Percentiles rank a stretch among this genome's conserved stretches.
Conservation (phyloP, 2,888 invertebrate species). For the Keiferia lycopersicella region DNA sequence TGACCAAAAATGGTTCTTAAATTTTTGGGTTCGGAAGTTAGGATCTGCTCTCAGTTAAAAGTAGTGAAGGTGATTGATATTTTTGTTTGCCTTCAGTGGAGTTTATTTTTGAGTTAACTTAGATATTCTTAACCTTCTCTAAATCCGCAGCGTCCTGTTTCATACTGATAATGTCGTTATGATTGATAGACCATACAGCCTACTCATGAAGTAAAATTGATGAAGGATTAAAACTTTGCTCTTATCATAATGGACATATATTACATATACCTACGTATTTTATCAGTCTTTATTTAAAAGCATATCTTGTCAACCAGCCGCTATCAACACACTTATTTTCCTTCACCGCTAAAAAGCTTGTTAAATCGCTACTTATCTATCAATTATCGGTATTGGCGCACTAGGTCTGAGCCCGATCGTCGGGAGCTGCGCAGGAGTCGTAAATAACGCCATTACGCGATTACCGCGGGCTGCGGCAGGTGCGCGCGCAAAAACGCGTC, state of each 20-base stretch:
- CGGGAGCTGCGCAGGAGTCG: constrained; percentile 44
- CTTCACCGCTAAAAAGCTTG: constrained; percentile 13
- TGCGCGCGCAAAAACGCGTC: constrained; percentile 55
- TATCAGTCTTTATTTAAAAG: no score
- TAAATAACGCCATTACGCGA: constrained; percentile 65
- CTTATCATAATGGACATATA: background rate
- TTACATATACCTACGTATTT: no score
- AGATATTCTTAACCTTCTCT: no score
- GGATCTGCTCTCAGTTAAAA: no score
- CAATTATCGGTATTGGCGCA: constrained; percentile 27
- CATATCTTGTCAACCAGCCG: background rate
- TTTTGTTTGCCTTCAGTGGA: no score
- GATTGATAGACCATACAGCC: no score
- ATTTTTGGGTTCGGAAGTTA: background rate
- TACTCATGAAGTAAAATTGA: no score
- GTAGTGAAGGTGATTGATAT: no score
- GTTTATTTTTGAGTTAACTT: no score
- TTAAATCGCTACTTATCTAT: constrained; percentile 23
- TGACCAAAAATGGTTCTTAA: constrained; percentile 11
- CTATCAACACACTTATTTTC: background rate
- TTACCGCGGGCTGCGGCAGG: constrained; percentile 52
- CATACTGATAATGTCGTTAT: no score
- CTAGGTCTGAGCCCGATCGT: constrained; percentile 32
- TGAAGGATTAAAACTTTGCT: no score
- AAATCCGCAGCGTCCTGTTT: no score